Evolutionary conservation across 2,888 invertebrate genomes (phyloP), one percentile per base, ranked within the genome.

Genomic region (Dasypogon diadema): DNA sequence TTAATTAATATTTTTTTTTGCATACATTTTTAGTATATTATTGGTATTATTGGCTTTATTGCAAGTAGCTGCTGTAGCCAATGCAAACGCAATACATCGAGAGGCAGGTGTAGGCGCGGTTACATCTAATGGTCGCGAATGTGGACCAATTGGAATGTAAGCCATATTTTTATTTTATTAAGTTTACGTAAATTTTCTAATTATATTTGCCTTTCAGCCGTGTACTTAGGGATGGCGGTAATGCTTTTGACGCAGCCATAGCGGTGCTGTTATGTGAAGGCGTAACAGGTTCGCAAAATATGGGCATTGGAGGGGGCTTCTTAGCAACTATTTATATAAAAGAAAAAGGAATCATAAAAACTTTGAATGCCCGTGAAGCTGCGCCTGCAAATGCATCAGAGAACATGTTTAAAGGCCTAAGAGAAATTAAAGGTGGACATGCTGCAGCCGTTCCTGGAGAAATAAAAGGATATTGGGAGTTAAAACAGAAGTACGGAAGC

Each of bases 231-330:
- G 89, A 89, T 81, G 91, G 91, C 79, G 95, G 95, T 1, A 89
- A 91, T 0, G 96, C 94, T 0, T 93, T 93, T 2, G 97, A 97
- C 83, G 93, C 95, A 0, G 93, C 95, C 0, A 92, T 97, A 80
- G 95, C 96, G 0, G 90, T 94, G 0, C 84, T 95, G 55, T 90
- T 97, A 80, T 97, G 97, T 84, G 93, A 95, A 83, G 96, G 97
- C 0, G 88, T 95, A 4, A 90, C 92, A 2, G 92, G 94, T 83
- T 91, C 94, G 3, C 95, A 97, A 84, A 92, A 94, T 81, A 93
- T 92, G 91, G 97, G 97, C 0, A 86, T 97, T 3, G 96, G 97
- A 3, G 97, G 97, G 54, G 97, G 97, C 12, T 96, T 96, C 85
- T 87, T 96, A 34, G 92, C 95, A 85, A 94, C 93, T 0, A 89